Evolutionary conservation across 2,888 invertebrate genomes (phyloP).

Genomic region (Papilio gigon): DNA sequence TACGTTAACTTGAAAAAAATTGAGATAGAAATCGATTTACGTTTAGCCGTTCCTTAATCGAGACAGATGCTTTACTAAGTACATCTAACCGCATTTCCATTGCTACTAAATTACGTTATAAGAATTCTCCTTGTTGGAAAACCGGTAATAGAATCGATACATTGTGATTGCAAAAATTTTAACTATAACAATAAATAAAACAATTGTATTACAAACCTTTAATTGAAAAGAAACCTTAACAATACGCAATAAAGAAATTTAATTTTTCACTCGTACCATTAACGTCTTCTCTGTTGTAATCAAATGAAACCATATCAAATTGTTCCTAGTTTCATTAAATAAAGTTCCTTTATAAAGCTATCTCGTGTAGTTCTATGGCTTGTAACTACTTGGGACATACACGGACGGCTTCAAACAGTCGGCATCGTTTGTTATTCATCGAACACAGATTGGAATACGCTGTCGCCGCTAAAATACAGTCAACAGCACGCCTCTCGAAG

Average conservation of each 20-base stretch:
- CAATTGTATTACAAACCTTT: neutral
- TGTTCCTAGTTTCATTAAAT: neutral
- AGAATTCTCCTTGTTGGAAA: neutral
- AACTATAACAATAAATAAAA: neutral
- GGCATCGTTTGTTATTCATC: too few species aligned
- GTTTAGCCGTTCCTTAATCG: neutral
- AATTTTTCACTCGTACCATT: neutral
- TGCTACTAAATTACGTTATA: neutral
- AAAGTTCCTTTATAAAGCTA: neutral
- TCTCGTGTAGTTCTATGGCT: too few species aligned
- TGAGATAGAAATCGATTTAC: neutral
- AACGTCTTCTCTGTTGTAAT: neutral
- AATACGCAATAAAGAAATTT: slow-evolving; percentile 2
- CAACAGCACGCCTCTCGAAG: too few species aligned
- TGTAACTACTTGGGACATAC: too few species aligned
- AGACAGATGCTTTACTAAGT: neutral
- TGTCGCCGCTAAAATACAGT: too few species aligned
- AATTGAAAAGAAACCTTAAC: slow-evolving; percentile 7
- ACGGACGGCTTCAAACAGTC: too few species aligned
- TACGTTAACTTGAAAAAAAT: neutral
- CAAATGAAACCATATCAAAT: neutral
- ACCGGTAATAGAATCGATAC: neutral
- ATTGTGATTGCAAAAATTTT: neutral
- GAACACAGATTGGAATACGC: too few species aligned
- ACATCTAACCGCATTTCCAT: neutral